Conservation (phyloP, 2,797 vertebrate genomes). For the Odontamblyopus rebecca region DNA sequence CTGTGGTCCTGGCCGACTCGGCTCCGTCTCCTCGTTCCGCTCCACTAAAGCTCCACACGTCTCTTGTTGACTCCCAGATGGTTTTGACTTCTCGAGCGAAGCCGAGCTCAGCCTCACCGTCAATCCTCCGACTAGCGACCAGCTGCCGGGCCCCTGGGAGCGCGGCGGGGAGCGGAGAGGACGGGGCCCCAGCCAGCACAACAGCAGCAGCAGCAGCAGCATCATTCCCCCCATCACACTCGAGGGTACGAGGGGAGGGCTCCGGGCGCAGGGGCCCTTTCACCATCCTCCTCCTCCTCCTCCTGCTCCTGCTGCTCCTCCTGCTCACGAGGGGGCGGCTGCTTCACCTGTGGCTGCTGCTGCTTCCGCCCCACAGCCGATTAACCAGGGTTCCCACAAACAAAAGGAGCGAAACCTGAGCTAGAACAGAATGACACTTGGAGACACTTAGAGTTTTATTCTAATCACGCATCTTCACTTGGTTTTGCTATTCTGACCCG, state of each 20-base stretch:
- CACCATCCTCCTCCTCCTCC: slow-evolving; percentile 44
- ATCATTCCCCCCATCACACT: slow-evolving; percentile 91
- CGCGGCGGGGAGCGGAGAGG: slow-evolving; percentile 88
- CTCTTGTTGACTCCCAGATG: slow-evolving; percentile 99
- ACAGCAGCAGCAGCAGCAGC: slow-evolving; percentile 76
- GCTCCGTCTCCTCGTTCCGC: slow-evolving; percentile 21
- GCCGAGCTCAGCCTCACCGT: slow-evolving; percentile 91
- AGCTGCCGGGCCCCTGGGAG: slow-evolving; percentile 85
- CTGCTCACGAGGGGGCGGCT: slow-evolving; percentile 64
- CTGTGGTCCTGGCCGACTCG: slow-evolving; percentile 34
- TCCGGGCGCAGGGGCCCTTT: slow-evolving; percentile 77
- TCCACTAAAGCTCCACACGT: slow-evolving; percentile 79
- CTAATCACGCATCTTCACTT: background rate
- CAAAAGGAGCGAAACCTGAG: background rate
- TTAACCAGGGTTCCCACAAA: slow-evolving; percentile 51
- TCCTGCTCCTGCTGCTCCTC: slow-evolving; percentile 59
- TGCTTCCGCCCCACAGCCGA: slow-evolving; percentile 80
- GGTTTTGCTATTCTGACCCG: too few relatives aligned
- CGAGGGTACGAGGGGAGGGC: slow-evolving; percentile 99
- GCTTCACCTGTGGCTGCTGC: slow-evolving; percentile 76
- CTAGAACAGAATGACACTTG: too few relatives aligned
- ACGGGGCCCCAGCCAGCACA: slow-evolving; percentile 80
- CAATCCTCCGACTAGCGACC: slow-evolving; percentile 86
- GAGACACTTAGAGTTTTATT: too few relatives aligned
- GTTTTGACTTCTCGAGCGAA: slow-evolving; percentile 98